Conservation (phyloP, 2,113 vertebrate species). For the Cynopterus brachyotis region DNA sequence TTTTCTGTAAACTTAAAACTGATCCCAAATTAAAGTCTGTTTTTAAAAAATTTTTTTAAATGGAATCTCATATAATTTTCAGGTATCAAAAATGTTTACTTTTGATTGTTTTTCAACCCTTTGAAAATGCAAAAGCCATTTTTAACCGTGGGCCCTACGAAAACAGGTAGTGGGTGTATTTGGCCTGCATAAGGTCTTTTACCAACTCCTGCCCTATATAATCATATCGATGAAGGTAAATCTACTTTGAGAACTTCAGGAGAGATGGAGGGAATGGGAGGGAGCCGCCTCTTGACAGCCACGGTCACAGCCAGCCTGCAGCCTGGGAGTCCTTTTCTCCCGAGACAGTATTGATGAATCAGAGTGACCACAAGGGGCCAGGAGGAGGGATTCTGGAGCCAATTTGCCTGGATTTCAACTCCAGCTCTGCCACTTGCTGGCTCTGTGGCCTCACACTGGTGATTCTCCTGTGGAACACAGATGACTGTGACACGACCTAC, state of each 20-base stretch:
- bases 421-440: neutral
- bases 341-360: fast-evolving
- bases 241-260: neutral
- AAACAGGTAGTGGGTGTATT: neutral
- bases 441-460: neutral
- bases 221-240: neutral
- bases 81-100: neutral
- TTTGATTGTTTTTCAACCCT: neutral
- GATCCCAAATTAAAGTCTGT: neutral
- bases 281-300: fast-evolving
- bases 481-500: neutral
- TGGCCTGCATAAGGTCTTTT: neutral
- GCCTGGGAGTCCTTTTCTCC: neutral
- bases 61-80: neutral
- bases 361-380: neutral
- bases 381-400: neutral
- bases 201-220: neutral
- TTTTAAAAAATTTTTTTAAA: neutral
- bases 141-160: neutral
- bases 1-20: neutral
- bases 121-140: neutral
- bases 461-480: neutral
- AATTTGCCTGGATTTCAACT: neutral
- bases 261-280: no score
- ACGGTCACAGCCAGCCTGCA: fast-evolving